Evolutionary conservation across 2,797 vertebrate species (phyloP).

Genomic region (Fringilla coelebs): DNA sequence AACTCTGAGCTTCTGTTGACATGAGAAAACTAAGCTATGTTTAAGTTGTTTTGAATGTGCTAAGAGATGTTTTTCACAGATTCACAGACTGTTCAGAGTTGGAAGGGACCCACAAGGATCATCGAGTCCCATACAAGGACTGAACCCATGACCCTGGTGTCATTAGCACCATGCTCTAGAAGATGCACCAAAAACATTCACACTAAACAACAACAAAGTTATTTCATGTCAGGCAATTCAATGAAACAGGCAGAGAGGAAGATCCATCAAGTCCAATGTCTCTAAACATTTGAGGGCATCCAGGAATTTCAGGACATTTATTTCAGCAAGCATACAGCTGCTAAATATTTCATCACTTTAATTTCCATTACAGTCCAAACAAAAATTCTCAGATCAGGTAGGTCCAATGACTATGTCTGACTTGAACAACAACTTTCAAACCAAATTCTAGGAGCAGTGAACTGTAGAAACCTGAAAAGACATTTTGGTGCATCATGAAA

Average conservation of each 20-base stretch:
- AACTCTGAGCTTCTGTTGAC: not conserved
- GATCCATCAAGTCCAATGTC: not conserved
- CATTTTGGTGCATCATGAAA: not conserved
- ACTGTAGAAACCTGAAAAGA: not conserved
- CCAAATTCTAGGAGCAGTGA: not conserved
- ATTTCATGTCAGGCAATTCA: not conserved
- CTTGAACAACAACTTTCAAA: not conserved
- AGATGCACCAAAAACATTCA: not conserved
- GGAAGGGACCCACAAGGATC: not conserved
- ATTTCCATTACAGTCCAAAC: not conserved
- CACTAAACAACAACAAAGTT: not conserved
- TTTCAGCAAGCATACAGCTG: not conserved
- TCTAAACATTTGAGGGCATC: not conserved
- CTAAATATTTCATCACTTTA: not conserved
- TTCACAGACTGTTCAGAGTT: not conserved
- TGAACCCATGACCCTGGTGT: not conserved
- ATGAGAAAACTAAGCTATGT: not conserved
- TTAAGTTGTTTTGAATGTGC: not conserved
- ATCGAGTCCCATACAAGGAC: accelerated
- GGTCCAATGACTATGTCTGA: not conserved
- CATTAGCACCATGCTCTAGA: not conserved
- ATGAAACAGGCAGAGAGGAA: not conserved
- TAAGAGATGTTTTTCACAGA: not conserved
- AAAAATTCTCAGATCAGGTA: not conserved
- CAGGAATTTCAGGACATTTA: not conserved